Conservation (phyloP, 2,113 vertebrate species). For the Cyanistes caeruleus region DNA sequence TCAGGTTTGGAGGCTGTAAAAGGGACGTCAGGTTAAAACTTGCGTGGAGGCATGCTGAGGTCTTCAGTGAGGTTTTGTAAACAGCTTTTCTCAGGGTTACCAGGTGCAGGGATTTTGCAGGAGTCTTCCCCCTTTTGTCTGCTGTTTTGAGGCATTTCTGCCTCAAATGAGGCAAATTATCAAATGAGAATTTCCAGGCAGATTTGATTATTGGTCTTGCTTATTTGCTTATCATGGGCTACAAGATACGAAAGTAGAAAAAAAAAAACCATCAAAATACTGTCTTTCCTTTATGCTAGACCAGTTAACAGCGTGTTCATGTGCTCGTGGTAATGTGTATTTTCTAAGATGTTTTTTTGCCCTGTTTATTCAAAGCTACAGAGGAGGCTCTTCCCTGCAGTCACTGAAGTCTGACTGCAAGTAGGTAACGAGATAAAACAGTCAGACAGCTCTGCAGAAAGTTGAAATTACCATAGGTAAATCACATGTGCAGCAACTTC, state of each 20-base stretch:
- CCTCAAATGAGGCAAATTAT: too few relatives aligned
- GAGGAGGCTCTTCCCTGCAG: not conserved
- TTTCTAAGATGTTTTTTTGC: not conserved
- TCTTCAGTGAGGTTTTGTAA: conserved; percentile 19
- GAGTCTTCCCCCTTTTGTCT: not conserved
- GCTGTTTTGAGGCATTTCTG: not conserved
- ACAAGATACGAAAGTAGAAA: not conserved
- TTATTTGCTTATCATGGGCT: not conserved
- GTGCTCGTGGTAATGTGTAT: not conserved
- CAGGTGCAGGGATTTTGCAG: not conserved
- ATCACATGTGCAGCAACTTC: not conserved
- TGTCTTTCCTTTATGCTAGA: not conserved
- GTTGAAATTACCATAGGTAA: not conserved
- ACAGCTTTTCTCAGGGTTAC: not conserved
- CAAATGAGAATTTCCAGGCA: not conserved
- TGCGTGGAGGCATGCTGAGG: not conserved
- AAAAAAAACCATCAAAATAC: not conserved
- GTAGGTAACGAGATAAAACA: not conserved
- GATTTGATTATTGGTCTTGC: not conserved
- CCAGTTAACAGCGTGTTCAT: rapidly evolving
- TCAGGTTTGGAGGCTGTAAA: conserved; percentile 28
- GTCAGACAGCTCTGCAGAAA: not conserved
- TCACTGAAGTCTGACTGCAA: not conserved
- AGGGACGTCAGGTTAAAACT: conserved; percentile 65
- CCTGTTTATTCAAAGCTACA: not conserved